These are phyloP conservation scores for Spisula solida DNA, from an alignment of 2,888 invertebrate genomes.

Conservation along the genomic window DNA sequence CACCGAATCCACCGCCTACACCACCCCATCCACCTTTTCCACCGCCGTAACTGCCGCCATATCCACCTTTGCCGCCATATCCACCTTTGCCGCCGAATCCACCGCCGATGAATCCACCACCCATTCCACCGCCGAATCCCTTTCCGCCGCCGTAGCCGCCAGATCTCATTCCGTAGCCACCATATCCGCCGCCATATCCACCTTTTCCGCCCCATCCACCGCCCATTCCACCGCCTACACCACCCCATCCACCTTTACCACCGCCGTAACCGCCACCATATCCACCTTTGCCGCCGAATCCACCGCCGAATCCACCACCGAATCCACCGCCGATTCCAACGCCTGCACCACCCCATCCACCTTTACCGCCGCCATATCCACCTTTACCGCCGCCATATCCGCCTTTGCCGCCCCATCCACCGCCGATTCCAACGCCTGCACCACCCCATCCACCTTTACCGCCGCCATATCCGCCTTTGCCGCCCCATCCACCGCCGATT, in stretches of 20 bases:
- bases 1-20: not conserved
- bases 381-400: slow-evolving; percentile 17
- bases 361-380: slow-evolving; percentile 6
- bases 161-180: not conserved
- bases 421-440: not conserved
- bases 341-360: slow-evolving; percentile 24
- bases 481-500: not conserved
- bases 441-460: slow-evolving; percentile 15
- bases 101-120: not conserved
- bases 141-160: too few species aligned
- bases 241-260: slow-evolving; percentile 4
- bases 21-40: not conserved
- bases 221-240: slow-evolving; percentile 6
- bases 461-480: slow-evolving; percentile 17
- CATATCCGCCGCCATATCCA: not conserved
- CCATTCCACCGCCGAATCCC: not conserved
- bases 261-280: slow-evolving; percentile 9
- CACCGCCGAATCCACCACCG: not conserved
- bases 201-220: slow-evolving; percentile 14
- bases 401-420: not conserved
- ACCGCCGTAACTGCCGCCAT: not conserved
- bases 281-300: slow-evolving; percentile 12
- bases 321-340: slow-evolving; percentile 2
- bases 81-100: slow-evolving; percentile 9
- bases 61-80: slow-evolving; percentile 18